Evolutionary conservation across 23 tunicate genomes (phyloP).

Genomic region (Trididemnum clinides): DNA sequence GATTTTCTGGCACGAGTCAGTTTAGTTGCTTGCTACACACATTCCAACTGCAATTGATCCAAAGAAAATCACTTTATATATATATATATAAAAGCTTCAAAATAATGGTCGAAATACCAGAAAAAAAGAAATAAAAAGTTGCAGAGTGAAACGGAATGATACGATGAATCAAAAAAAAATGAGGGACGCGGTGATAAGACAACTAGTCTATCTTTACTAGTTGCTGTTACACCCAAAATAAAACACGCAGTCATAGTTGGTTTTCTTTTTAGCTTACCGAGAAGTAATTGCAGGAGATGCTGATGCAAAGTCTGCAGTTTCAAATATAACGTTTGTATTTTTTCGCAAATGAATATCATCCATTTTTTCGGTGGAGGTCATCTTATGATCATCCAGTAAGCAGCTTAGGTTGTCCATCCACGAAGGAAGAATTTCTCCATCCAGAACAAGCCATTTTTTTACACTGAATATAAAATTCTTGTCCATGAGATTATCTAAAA

Average conservation of each 20-base stretch:
- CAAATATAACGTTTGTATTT: slow-evolving; percentile 60
- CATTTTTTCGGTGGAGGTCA: slow-evolving; percentile 33
- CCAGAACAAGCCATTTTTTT: slow-evolving; percentile 81
- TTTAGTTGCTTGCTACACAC: too few relatives aligned
- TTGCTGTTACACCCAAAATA: too few relatives aligned
- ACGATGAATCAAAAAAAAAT: too few relatives aligned
- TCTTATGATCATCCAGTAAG: slow-evolving; percentile 61
- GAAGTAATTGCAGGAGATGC: slow-evolving; percentile 88
- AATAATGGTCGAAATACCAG: too few relatives aligned
- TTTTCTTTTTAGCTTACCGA: slow-evolving; percentile 44
- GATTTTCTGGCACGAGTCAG: too few relatives aligned
- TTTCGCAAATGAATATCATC: slow-evolving; percentile 43
- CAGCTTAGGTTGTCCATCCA: slow-evolving; percentile 82
- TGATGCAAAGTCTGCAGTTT: slow-evolving; percentile 53
- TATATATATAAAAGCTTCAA: too few relatives aligned
- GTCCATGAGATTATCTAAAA: background rate
- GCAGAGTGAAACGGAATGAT: too few relatives aligned
- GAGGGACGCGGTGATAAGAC: background rate
- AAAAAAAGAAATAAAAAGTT: too few relatives aligned
- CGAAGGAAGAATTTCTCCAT: slow-evolving; percentile 58
- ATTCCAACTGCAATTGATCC: too few relatives aligned
- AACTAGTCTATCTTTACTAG: too few relatives aligned
- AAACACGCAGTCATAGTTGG: background rate
- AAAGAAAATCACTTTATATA: too few relatives aligned
- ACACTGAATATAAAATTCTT: slow-evolving; percentile 33